Conservation (phyloP, 2,888 invertebrate species). For the Sinelater perroti region DNA sequence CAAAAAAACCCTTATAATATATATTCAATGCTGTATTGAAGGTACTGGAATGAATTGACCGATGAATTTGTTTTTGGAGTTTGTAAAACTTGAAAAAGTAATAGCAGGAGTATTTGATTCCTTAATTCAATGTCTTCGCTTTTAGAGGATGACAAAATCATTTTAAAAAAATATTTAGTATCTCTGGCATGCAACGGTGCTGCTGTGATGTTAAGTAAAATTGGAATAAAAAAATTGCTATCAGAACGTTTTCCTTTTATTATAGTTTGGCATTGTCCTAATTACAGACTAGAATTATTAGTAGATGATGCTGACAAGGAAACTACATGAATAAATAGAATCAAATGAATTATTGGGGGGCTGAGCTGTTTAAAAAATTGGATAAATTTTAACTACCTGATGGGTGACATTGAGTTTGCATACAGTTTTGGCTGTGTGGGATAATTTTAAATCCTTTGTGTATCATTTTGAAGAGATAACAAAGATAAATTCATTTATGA, state of each 20-base stretch:
- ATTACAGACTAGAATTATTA: neutral
- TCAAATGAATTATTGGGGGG: constrained; percentile 13
- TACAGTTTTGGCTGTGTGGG: too few species aligned
- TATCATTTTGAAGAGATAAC: too few species aligned
- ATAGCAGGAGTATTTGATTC: constrained; percentile 8
- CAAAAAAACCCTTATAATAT: neutral
- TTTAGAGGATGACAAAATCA: neutral
- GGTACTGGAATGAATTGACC: neutral
- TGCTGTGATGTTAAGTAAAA: too few species aligned
- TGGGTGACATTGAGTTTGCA: constrained; percentile 8
- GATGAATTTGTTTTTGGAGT: constrained; percentile 1
- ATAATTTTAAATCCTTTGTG: too few species aligned
- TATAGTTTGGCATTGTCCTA: too few species aligned
- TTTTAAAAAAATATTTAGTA: constrained; percentile 1
- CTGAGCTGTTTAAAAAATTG: neutral
- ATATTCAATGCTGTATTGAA: neutral
- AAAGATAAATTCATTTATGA: too few species aligned
- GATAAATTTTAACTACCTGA: constrained; percentile 5
- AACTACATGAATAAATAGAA: constrained; percentile 5
- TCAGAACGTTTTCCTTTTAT: too few species aligned
- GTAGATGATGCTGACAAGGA: neutral
- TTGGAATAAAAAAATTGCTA: too few species aligned
- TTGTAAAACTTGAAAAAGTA: constrained; percentile 9
- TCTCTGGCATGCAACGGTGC: neutral
- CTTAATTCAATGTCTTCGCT: constrained; percentile 1